Base-by-base conservation (phyloP, 1,140 invertebrate genomes). In the Neodiprion lecontei region DNA sequence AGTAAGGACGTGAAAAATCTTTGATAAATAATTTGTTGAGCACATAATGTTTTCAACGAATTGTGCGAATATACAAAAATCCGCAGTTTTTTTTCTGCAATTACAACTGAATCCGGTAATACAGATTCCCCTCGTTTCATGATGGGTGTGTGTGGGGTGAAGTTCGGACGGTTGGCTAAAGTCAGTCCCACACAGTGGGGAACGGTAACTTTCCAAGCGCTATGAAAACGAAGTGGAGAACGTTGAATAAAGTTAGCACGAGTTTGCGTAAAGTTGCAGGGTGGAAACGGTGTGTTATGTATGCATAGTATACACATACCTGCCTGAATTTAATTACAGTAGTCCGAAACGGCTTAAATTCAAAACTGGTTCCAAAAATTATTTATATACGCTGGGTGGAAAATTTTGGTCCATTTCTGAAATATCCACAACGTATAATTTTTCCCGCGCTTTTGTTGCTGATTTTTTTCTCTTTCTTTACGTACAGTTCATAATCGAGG, bases 251-350 rank as follows among this genome's bases (percentile, higher is more conserved):
- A 61, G 53, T 61, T 61, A 9, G 53, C 9, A 5, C 28, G 28
- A 61, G 53, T 61, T 61, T 61, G 53, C 53, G 9, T 17, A 61
- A 61, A 61, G 53, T 61, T 61, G 53, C 28, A 40, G 53, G 11
- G 11, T 17, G 53, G 53, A 17, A 17, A 61, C 53, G 53, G 11
- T 14, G 53, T 17, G 53, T 61, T 61, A 61, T 12, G n/a, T 61
- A 40, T 40, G 28, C 28, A 40, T 40, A 40, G 28, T 40, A 40
- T 3, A 40, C 28, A 40, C 28, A 40, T 40, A 40, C 28, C 28
- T 40, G 53, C 3, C 53, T 61, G 53, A 61, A 61, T 61, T 61
- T 61, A 61, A 61, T 61, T 61, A 61, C 53, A 61, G 53, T 61
- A 61, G 53, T 12, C 53, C 53, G 53, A 14, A 61, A 12, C 53